phyloP scores from a whole-genome alignment of 2,113 vertebrate species.

The Thunnus thynnus region DNA sequence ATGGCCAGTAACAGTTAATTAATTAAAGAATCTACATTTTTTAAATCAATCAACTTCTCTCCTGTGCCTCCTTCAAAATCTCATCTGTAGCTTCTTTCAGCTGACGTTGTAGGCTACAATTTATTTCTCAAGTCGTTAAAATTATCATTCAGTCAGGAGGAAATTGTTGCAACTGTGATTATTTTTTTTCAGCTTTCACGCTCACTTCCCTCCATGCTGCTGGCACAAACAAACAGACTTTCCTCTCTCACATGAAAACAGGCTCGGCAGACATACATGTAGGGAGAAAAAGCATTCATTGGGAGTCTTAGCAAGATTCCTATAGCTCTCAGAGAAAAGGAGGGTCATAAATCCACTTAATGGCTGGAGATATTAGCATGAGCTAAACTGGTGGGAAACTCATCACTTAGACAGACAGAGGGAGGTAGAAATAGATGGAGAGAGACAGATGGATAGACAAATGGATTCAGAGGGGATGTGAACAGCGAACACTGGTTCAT shows the following conservation, averaged over 20 bases:
- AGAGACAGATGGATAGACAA: constrained; percentile 5
- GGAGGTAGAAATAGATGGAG: constrained; percentile 25
- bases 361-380: constrained; percentile 69
- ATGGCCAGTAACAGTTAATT: neutral
- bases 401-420: constrained; percentile 46
- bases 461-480: constrained; percentile 11
- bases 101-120: neutral
- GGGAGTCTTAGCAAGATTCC: constrained; percentile 25
- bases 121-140: neutral
- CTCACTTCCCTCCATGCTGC: neutral
- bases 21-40: neutral
- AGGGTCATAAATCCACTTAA: constrained; percentile 72
- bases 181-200: neutral
- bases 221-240: neutral
- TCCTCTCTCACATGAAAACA: neutral
- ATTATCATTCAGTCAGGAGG: neutral
- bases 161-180: neutral
- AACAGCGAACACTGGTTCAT: constrained; percentile 5
- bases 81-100: neutral
- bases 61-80: neutral
- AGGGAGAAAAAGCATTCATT: constrained; percentile 39
- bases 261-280: constrained; percentile 5
- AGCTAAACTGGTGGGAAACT: constrained; percentile 49
- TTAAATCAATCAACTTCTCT: neutral
- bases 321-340: constrained; percentile 48